A percentile compares a stretch with the other conserved stretches of the same genome.
These are phyloP conservation scores for Eledone cirrhosa DNA, from an alignment of 2,888 invertebrate species.

Conservation along the genomic window DNA sequence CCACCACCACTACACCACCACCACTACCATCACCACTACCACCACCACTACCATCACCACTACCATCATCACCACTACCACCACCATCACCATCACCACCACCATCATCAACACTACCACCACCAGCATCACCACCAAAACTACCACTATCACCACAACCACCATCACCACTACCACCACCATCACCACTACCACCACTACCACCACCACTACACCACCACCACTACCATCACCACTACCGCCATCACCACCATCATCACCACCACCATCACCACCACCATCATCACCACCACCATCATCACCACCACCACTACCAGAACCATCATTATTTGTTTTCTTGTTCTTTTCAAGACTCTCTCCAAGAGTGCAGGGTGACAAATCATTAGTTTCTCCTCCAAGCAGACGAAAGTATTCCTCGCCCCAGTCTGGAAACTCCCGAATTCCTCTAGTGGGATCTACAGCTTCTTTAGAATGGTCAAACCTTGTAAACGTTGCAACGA, in stretches of 20 bases:
- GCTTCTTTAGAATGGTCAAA: slow-evolving; percentile 82
- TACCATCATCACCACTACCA: slow-evolving; percentile 1
- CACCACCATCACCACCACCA: background rate
- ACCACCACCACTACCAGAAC: too few relatives aligned
- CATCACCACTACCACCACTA: slow-evolving; percentile 5
- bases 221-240: background rate
- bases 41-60: background rate
- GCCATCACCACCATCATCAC: slow-evolving; percentile 5
- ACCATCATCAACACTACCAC: too few relatives aligned
- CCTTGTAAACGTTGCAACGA: slow-evolving; percentile 81
- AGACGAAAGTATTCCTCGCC: slow-evolving; percentile 30
- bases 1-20: too few relatives aligned
- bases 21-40: too few relatives aligned
- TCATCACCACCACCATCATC: slow-evolving; percentile 8
- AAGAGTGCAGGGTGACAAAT: slow-evolving; percentile 44
- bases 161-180: too few relatives aligned
- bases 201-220: too few relatives aligned
- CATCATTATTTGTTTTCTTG: background rate
- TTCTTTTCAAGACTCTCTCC: slow-evolving; percentile 58
- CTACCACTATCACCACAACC: too few relatives aligned
- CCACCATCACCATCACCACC: background rate
- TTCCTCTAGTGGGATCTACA: slow-evolving; percentile 75
- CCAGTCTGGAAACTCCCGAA: slow-evolving; percentile 30
- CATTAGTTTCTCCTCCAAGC: slow-evolving; percentile 35
- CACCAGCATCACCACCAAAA: too few relatives aligned